These are phyloP conservation scores for Heliopora coerulea DNA, from an alignment of 92 coral and sea anemone species.

Conservation along the genomic window DNA sequence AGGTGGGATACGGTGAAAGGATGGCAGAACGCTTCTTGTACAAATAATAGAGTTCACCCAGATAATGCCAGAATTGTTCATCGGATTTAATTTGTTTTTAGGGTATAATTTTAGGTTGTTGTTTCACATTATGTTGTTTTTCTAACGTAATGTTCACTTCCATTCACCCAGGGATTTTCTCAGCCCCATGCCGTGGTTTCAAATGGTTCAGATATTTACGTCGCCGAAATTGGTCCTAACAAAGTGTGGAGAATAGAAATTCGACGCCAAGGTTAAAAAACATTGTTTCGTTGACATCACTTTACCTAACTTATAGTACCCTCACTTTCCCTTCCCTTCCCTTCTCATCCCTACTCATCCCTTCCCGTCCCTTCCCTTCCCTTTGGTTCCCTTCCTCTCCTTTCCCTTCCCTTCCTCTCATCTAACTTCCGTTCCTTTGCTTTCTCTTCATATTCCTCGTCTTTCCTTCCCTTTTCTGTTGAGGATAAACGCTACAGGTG, in stretches of 20 bases:
- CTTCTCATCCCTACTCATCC: not conserved
- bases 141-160: not conserved
- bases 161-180: slow-evolving; percentile 36
- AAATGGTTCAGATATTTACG: slow-evolving; percentile 70
- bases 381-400: no score
- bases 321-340: no score
- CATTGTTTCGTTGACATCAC: not conserved
- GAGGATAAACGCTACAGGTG: no score
- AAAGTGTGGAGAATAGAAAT: slow-evolving; percentile 72
- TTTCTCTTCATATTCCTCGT: no score
- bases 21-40: not conserved
- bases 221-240: slow-evolving; percentile 75
- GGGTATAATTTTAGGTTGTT: no score
- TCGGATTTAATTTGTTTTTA: no score
- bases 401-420: no score
- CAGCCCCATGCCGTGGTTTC: slow-evolving; percentile 84
- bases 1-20: slow-evolving; percentile 19
- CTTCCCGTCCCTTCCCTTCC: no score
- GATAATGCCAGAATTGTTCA: not conserved
- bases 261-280: not conserved
- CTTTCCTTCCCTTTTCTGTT: no score
- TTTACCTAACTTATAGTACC: no score
- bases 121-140: not conserved
- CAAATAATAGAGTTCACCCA: no score
- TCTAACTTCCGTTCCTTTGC: no score